Conservation (phyloP, 2,888 invertebrate genomes). For the Melinaea menophilus region DNA sequence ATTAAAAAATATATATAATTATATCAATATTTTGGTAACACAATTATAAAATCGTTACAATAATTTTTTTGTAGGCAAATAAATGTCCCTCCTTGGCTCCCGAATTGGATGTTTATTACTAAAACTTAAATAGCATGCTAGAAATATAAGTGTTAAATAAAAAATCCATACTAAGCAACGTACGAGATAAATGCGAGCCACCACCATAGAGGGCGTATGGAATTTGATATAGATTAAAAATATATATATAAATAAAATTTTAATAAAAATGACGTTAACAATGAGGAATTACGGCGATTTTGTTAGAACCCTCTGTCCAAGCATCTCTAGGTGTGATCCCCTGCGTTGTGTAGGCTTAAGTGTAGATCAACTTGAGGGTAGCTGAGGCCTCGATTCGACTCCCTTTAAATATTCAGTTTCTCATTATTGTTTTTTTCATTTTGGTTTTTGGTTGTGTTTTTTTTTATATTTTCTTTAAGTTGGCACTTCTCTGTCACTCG, state of each 20-base stretch:
- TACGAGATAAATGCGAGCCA: slow-evolving; percentile 52
- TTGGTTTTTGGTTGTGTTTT: slow-evolving; percentile 38
- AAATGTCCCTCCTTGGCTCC: slow-evolving; percentile 65
- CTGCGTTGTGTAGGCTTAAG: slow-evolving; percentile 66
- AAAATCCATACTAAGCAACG: slow-evolving; percentile 38
- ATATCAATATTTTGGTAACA: slow-evolving; percentile 32
- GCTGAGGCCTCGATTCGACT: slow-evolving; percentile 56
- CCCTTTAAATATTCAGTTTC: slow-evolving; percentile 44
- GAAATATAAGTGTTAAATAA: slow-evolving; percentile 31
- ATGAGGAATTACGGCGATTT: slow-evolving; percentile 40
- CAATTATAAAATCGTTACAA: slow-evolving; percentile 50
- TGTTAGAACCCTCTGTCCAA: slow-evolving; percentile 44
- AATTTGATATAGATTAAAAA: slow-evolving; percentile 47
- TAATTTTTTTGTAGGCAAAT: slow-evolving; percentile 38
- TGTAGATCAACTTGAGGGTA: slow-evolving; percentile 57
- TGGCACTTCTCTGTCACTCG: slow-evolving; percentile 66
- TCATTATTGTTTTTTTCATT: slow-evolving; percentile 41
- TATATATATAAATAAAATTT: slow-evolving; percentile 38
- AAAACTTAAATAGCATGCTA: slow-evolving; percentile 61
- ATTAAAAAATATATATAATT: background rate
- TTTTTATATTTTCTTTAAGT: slow-evolving; percentile 42
- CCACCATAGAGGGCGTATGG: slow-evolving; percentile 59
- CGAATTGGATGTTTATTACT: slow-evolving; percentile 51
- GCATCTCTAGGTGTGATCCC: slow-evolving; percentile 48
- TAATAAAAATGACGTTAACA: slow-evolving; percentile 15